A percentile compares a stretch with the other conserved stretches of the same genome.
Conservation (phyloP, 2,888 invertebrate species). For the Heliothis peltigera region DNA sequence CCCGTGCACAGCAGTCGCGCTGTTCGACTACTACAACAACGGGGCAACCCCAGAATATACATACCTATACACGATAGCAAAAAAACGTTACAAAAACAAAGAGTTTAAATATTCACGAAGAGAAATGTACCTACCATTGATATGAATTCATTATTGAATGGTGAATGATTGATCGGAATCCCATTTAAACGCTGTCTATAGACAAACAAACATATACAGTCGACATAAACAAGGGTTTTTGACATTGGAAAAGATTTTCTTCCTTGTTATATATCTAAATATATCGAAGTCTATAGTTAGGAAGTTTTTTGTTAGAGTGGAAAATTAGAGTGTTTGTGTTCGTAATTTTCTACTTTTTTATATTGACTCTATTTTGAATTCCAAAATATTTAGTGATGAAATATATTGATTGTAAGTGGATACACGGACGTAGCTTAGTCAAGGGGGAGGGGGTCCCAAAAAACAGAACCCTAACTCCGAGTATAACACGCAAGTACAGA, state of each 20-base stretch:
- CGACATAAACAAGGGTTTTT: slow-evolving; percentile 12
- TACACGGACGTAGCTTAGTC: too few species aligned
- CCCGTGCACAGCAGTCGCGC: too few species aligned
- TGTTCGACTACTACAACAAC: too few species aligned
- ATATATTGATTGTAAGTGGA: too few species aligned
- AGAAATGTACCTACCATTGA: slow-evolving; percentile 13
- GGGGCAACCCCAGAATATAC: too few species aligned
- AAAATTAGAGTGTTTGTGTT: background rate
- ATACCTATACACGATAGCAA: background rate
- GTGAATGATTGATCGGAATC: slow-evolving; percentile 66
- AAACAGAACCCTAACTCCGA: too few species aligned
- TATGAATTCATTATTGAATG: slow-evolving; percentile 45
- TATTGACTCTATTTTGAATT: too few species aligned
- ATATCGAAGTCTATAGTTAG: too few species aligned
- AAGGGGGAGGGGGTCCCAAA: too few species aligned
- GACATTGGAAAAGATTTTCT: slow-evolving; percentile 27
- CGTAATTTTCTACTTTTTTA: background rate
- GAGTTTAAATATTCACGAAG: slow-evolving; percentile 36
- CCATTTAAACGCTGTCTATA: slow-evolving; percentile 53
- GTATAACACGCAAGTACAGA: too few species aligned
- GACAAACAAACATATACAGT: background rate
- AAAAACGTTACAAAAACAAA: slow-evolving; percentile 16
- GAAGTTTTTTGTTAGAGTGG: background rate
- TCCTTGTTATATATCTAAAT: too few species aligned
- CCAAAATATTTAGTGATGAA: too few species aligned